Conservation (phyloP, 2,888 invertebrate species). For the Caenorhabditis japonica region DNA sequence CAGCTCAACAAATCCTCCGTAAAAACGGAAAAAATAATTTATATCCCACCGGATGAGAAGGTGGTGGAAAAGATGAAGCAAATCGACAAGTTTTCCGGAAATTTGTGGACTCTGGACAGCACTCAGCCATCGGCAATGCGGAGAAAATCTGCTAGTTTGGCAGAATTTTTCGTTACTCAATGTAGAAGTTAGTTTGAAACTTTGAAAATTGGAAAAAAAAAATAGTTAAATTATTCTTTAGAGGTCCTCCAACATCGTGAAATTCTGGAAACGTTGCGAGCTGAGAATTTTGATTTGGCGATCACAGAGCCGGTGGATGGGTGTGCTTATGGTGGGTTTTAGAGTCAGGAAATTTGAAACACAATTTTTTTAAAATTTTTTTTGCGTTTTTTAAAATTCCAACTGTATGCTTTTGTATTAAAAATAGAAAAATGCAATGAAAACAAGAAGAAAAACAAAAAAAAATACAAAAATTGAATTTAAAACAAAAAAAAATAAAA, state of each 20-base stretch:
- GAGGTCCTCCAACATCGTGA: conserved; percentile 13
- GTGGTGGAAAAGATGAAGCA: conserved; percentile 21
- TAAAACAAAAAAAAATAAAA: not conserved
- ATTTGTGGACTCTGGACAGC: conserved; percentile 27
- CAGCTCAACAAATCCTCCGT: conserved; percentile 31
- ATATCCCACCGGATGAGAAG: conserved; percentile 17
- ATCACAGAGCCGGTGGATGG: conserved; percentile 56
- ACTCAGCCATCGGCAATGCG: conserved; percentile 23
- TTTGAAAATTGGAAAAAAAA: not conserved
- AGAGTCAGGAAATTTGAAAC: not conserved
- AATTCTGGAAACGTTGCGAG: conserved; percentile 23
- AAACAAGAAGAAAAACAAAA: too few relatives aligned
- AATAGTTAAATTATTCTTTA: conserved; percentile 1
- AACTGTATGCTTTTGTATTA: too few relatives aligned
- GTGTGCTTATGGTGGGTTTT: conserved; percentile 51
- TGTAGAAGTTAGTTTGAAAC: conserved; percentile 16
- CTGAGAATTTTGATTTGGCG: conserved; percentile 57
- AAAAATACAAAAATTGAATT: not conserved
- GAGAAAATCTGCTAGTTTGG: conserved; percentile 13
- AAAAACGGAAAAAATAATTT: conserved; percentile 30
- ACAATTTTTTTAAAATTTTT: conserved; percentile 13
- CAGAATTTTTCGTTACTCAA: conserved; percentile 17
- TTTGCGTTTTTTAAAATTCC: conserved; percentile 7
- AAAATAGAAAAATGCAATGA: too few relatives aligned
- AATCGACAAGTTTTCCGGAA: conserved; percentile 24